phyloP scores from a whole-genome alignment of 2,888 invertebrate species.

The Didymodactylos carnosus region DNA sequence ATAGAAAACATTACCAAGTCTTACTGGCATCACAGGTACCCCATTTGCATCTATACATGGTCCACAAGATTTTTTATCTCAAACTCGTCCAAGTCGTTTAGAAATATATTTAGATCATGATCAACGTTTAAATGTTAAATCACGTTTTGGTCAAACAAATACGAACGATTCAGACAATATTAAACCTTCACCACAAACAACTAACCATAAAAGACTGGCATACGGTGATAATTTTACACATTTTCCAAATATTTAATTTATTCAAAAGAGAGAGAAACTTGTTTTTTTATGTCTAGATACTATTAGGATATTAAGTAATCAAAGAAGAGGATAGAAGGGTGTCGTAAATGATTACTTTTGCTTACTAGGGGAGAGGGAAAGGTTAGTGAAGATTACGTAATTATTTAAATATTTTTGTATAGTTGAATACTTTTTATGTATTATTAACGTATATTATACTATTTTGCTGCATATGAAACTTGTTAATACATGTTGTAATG shows the following conservation, averaged over 20 bases:
- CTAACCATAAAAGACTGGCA: neutral
- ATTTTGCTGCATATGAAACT: no score
- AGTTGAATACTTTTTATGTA: no score
- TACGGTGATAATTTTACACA: neutral
- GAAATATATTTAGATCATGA: neutral
- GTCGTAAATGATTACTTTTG: no score
- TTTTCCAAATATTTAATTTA: neutral
- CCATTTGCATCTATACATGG: neutral
- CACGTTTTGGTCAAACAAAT: neutral
- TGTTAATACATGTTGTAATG: no score
- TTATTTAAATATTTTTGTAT: no score
- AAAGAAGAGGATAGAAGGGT: no score
- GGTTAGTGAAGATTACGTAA: no score
- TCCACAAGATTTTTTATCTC: neutral
- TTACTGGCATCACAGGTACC: neutral
- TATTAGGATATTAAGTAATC: no score
- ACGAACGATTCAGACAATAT: neutral
- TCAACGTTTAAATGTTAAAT: neutral
- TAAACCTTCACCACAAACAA: neutral
- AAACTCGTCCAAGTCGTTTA: neutral
- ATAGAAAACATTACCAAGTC: neutral
- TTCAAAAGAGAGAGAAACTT: no score
- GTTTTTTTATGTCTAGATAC: no score
- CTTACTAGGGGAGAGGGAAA: no score
- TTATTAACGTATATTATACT: no score